Evolutionary conservation across 2,113 vertebrate genomes (phyloP).

Genomic region (Hippolais icterina): DNA sequence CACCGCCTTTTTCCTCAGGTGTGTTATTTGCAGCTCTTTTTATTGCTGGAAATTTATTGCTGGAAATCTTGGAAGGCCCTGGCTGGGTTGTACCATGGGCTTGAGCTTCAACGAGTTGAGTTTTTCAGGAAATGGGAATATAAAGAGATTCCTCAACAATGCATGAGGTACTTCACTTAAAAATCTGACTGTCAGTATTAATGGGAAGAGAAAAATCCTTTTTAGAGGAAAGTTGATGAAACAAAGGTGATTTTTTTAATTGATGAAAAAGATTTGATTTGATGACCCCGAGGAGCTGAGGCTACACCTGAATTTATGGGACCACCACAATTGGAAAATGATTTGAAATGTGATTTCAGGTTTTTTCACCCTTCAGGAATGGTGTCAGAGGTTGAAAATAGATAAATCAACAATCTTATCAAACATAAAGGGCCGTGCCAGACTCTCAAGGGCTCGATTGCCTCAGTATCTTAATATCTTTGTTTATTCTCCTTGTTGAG

Average conservation of each 20-base stretch:
- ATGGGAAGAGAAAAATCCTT: not conserved
- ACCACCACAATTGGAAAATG: fast-evolving
- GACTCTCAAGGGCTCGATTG: not conserved
- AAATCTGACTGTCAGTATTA: not conserved
- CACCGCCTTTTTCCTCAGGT: not conserved
- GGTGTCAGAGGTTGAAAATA: not conserved
- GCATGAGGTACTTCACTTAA: not conserved
- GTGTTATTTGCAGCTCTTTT: fast-evolving
- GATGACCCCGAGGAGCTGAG: not conserved
- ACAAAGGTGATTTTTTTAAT: not conserved
- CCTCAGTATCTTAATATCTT: fast-evolving
- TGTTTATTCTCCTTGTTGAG: not conserved
- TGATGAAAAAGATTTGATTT: not conserved
- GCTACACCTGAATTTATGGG: not conserved
- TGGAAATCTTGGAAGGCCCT: not conserved
- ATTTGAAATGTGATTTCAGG: fast-evolving
- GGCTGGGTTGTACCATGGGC: fast-evolving
- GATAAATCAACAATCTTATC: fast-evolving
- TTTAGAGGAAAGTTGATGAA: fast-evolving
- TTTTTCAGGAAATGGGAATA: not conserved
- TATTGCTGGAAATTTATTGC: not conserved
- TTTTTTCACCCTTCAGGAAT: fast-evolving
- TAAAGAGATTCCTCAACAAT: not conserved
- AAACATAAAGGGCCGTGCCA: fast-evolving
- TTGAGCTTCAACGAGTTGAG: not conserved